Evolutionary conservation across 2,113 vertebrate genomes (phyloP).

Genomic region (Albula glossodonta): DNA sequence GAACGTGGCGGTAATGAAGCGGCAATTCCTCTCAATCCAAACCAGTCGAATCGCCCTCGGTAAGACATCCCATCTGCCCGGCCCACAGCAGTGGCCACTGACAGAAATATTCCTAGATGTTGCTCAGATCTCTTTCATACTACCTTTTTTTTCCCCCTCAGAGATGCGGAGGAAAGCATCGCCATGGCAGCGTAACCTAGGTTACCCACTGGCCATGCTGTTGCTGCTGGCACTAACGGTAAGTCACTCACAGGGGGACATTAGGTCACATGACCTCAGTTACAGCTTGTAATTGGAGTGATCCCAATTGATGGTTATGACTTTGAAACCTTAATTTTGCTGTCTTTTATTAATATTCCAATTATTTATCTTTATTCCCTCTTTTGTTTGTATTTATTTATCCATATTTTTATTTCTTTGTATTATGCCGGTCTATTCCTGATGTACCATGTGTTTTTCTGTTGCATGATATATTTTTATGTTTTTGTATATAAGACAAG

Average conservation of each 20-base stretch:
- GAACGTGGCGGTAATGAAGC: conserved; percentile 76
- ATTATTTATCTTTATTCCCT: no score
- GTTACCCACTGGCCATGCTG: conserved; percentile 93
- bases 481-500: no score
- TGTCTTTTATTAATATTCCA: no score
- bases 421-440: no score
- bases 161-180: conserved; percentile 86
- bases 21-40: conserved; percentile 73
- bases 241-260: conserved; percentile 32
- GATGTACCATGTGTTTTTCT: no score
- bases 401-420: no score
- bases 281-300: no score
- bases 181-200: conserved; percentile 92
- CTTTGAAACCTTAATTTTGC: no score
- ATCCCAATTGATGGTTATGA: no score
- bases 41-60: conserved; percentile 82
- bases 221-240: conserved; percentile 86
- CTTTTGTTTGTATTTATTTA: no score
- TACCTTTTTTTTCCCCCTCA: conserved; percentile 41
- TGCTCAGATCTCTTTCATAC: background rate
- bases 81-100: background rate
- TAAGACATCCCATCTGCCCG: conserved; percentile 48
- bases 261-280: no score
- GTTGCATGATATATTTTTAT: no score
- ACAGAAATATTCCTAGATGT: background rate